Percentiles rank a stretch among this genome's conserved stretches.
These are phyloP conservation scores for Condylura cristata DNA, from an alignment of 2,113 vertebrate species.

Conservation along the genomic window DNA sequence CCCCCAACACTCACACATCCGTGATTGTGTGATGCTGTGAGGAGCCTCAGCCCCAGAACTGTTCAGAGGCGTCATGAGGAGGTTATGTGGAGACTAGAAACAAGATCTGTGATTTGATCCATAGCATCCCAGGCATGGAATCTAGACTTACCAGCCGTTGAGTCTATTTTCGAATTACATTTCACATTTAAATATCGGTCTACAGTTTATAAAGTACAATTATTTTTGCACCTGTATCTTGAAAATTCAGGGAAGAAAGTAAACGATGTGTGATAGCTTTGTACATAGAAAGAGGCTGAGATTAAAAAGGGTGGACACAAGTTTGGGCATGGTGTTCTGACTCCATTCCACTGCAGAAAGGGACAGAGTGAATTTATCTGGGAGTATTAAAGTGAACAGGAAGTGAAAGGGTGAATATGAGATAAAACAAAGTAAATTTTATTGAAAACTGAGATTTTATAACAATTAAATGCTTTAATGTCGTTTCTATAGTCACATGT, in stretches of 20 bases:
- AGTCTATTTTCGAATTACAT: background rate
- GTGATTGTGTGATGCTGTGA: too few species aligned
- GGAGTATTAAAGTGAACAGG: background rate
- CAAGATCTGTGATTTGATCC: background rate
- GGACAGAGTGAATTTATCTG: background rate
- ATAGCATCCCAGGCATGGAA: background rate
- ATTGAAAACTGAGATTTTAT: background rate
- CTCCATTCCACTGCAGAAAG: background rate
- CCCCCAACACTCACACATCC: too few species aligned
- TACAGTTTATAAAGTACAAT: background rate
- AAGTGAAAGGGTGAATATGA: background rate
- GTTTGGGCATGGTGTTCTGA: background rate
- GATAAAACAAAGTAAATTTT: background rate
- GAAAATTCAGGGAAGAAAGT: background rate
- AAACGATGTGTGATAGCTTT: background rate
- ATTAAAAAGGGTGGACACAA: background rate
- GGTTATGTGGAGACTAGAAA: too few species aligned
- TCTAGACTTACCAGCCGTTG: background rate
- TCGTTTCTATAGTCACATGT: background rate
- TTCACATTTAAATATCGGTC: background rate
- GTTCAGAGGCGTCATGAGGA: too few species aligned
- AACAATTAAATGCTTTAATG: background rate
- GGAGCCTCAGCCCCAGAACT: too few species aligned
- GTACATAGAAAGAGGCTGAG: background rate
- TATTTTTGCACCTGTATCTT: background rate